These are phyloP conservation scores for Deilephila porcellus DNA, from an alignment of 2,888 invertebrate species.

Conservation along the genomic window DNA sequence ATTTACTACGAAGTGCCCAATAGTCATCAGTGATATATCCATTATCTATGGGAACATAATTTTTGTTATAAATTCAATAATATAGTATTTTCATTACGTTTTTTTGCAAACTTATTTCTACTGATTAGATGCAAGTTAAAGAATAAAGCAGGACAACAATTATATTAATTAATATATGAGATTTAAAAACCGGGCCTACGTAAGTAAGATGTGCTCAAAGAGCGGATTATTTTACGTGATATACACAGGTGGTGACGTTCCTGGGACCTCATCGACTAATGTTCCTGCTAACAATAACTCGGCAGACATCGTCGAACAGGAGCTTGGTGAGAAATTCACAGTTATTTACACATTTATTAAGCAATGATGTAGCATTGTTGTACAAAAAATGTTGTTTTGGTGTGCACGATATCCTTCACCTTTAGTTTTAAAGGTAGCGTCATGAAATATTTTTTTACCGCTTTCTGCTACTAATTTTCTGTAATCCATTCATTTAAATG, in stretches of 20 bases:
- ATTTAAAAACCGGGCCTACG: background rate
- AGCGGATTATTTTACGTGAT: conserved; percentile 47
- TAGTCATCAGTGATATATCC: background rate
- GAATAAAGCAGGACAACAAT: background rate
- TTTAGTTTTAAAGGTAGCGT: conserved; percentile 33
- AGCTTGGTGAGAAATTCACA: conserved; percentile 69
- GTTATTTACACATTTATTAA: conserved; percentile 29
- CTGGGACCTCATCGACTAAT: conserved; percentile 64
- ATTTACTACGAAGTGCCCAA: background rate
- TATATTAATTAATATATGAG: background rate
- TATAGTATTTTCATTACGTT: no score
- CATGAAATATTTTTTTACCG: conserved; percentile 34
- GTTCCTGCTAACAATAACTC: conserved; percentile 55
- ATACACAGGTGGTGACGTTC: conserved; percentile 68
- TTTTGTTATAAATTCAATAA: no score
- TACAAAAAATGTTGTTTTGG: conserved; percentile 32
- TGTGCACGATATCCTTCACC: conserved; percentile 25
- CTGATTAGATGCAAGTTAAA: no score
- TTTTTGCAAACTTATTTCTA: no score
- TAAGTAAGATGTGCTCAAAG: conserved; percentile 31
- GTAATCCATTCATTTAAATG: conserved; percentile 35
- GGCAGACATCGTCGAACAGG: conserved; percentile 69
- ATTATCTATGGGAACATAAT: no score
- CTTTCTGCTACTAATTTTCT: conserved; percentile 57
- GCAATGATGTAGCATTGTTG: background rate